These are phyloP conservation scores for Tipula helvola DNA, from an alignment of 2,888 invertebrate genomes.

Conservation along the genomic window DNA sequence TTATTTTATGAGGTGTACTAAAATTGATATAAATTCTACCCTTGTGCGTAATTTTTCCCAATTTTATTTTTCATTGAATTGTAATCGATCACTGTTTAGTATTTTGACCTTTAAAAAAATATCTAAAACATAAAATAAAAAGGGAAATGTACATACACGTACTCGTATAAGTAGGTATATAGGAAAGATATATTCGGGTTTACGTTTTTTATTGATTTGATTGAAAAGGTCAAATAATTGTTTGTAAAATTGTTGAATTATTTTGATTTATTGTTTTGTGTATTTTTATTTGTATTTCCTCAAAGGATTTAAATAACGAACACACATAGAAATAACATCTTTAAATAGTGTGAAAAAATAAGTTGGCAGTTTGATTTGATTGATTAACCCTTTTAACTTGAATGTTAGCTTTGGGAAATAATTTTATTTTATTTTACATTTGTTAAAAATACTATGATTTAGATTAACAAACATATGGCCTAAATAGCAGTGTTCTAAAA, in stretches of 20 bases:
- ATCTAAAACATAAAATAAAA: too few relatives aligned
- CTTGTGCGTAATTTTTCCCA: neutral
- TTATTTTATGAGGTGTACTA: neutral
- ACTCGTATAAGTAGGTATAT: neutral
- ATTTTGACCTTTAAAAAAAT: neutral
- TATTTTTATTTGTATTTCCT: neutral
- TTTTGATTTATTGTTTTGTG: neutral
- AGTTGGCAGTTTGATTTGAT: neutral
- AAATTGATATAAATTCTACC: neutral
- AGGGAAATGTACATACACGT: neutral
- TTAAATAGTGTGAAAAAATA: conserved; percentile 1
- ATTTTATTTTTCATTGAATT: neutral
- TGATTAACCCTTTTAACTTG: neutral
- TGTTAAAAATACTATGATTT: too few relatives aligned
- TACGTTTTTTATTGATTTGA: neutral
- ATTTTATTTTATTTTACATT: neutral
- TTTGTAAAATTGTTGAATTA: neutral
- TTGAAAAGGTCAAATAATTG: neutral
- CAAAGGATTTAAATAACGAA: neutral
- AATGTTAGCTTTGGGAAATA: neutral
- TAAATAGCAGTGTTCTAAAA: too few relatives aligned
- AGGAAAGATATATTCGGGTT: neutral
- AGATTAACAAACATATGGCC: too few relatives aligned
- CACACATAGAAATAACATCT: neutral
- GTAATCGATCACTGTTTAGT: conserved; percentile 4